A percentile compares a stretch with the other conserved stretches of the same genome.
phyloP scores from a whole-genome alignment of 2,113 vertebrate genomes.

The Prolemur simus region DNA sequence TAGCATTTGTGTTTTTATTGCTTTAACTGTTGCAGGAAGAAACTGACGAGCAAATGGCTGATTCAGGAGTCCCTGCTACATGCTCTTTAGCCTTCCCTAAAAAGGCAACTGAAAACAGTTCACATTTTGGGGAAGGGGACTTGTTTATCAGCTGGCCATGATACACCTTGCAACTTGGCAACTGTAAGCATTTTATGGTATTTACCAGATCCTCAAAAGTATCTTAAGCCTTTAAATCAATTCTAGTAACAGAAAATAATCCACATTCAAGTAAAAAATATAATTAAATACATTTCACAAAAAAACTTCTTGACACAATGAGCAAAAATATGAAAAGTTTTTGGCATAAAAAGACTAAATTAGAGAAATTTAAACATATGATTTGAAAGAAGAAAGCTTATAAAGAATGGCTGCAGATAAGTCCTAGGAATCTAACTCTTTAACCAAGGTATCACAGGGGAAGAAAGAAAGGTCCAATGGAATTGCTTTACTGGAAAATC shows the following conservation, averaged over 20 bases:
- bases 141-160: not conserved
- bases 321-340: slow-evolving; percentile 6
- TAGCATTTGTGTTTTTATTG: not conserved
- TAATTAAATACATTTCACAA: not conserved
- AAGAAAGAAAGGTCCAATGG: not conserved
- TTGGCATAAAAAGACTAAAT: not conserved
- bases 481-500: not conserved
- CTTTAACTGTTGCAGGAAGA: not conserved
- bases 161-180: not conserved
- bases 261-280: not conserved
- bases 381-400: slow-evolving; percentile 38
- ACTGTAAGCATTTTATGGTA: not conserved
- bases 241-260: not conserved
- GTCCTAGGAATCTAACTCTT: not conserved
- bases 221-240: slow-evolving; percentile 8
- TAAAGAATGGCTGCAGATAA: not conserved
- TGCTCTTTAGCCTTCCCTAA: not conserved
- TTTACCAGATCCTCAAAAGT: not conserved
- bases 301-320: not conserved
- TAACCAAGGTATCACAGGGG: not conserved
- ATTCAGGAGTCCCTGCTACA: not conserved
- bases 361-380: slow-evolving; percentile 10
- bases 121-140: not conserved
- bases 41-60: not conserved
- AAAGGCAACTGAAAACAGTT: not conserved